phyloP scores from a whole-genome alignment of 2,113 vertebrate genomes.

The Martes martes region DNA sequence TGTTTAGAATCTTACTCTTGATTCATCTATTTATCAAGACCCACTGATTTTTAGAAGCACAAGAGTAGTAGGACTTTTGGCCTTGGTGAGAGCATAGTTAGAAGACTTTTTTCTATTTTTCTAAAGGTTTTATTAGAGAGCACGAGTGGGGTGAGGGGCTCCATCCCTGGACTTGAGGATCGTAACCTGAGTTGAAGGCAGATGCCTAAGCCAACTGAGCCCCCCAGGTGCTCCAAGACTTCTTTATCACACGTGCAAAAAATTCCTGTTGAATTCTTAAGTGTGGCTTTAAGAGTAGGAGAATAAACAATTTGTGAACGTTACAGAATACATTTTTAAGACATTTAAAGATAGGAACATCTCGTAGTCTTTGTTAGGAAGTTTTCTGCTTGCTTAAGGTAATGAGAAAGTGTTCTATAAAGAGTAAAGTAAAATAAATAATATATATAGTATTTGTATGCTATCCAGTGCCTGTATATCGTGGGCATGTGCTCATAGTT shows the following conservation, averaged over 20 bases:
- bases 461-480: not conserved
- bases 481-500: not conserved
- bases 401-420: not conserved
- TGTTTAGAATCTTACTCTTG: not conserved
- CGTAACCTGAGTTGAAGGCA: not conserved
- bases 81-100: not conserved
- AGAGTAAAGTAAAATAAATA: not conserved
- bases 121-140: not conserved
- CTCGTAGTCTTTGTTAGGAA: not conserved
- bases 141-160: not conserved
- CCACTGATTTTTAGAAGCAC: not conserved
- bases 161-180: not conserved
- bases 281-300: not conserved
- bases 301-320: not conserved
- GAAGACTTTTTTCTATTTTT: not conserved
- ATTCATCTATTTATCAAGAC: not conserved
- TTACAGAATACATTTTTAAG: not conserved
- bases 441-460: fast-evolving
- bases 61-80: not conserved
- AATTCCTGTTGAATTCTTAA: not conserved
- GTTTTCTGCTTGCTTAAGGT: not conserved
- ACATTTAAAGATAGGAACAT: not conserved
- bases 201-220: not conserved
- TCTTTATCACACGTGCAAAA: not conserved
- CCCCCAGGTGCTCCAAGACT: too few relatives aligned